Evolutionary conservation across 2,888 invertebrate genomes (phyloP).

Genomic region (Ectemnius continuus): DNA sequence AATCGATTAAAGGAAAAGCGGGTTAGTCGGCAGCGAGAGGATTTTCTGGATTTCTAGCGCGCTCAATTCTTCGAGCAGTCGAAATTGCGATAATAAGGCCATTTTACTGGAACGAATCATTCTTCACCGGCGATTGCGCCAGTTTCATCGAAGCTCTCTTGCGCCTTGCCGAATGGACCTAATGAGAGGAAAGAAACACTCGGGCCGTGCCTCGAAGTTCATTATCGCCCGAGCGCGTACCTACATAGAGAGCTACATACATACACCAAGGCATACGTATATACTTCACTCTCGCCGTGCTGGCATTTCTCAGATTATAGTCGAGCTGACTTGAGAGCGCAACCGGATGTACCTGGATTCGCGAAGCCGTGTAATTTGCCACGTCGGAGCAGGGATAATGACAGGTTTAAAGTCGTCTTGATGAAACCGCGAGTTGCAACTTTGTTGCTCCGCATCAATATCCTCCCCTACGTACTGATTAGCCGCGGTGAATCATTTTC

Average conservation of each 20-base stretch:
- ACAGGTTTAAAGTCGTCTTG: slow-evolving; percentile 35
- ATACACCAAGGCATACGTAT: no score
- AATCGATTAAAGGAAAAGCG: no score
- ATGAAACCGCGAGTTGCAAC: slow-evolving; percentile 20
- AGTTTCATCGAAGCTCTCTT: no score
- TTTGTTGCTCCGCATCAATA: no score
- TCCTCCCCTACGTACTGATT: no score
- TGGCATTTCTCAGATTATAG: no score
- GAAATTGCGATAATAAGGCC: slow-evolving; percentile 6
- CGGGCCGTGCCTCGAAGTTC: slow-evolving; percentile 9
- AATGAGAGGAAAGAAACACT: slow-evolving; percentile 14
- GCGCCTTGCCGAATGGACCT: not conserved
- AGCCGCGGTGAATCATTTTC: no score
- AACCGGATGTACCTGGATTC: no score
- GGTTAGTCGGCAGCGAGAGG: no score
- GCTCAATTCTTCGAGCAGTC: not conserved
- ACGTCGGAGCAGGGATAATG: slow-evolving; percentile 30
- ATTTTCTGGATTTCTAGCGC: not conserved
- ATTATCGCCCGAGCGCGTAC: slow-evolving; percentile 6
- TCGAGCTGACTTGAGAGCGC: no score
- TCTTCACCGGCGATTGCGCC: not conserved
- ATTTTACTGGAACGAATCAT: not conserved
- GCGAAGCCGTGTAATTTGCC: slow-evolving; percentile 27
- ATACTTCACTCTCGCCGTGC: no score
- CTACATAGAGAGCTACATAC: no score